A percentile compares a stretch with the other conserved stretches of the same genome.
phyloP scores from a whole-genome alignment of 1,140 invertebrate species.

The Colletes gigas region DNA sequence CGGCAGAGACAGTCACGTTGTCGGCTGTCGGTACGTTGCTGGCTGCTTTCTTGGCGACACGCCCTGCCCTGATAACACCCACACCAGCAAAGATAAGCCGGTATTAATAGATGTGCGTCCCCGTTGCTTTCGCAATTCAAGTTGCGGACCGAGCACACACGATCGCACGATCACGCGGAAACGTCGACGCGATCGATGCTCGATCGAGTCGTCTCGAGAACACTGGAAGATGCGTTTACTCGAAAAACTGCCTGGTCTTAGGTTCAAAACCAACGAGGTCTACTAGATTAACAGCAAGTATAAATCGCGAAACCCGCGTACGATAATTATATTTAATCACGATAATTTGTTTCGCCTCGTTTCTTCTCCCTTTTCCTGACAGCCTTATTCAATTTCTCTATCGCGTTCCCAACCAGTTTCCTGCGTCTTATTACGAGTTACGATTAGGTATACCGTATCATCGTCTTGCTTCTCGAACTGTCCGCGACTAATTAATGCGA shows the following conservation, averaged over 20 bases:
- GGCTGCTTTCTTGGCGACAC: constrained; percentile 75
- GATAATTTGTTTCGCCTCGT: constrained; percentile 28
- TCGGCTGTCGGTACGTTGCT: constrained; percentile 60
- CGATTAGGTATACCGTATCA: constrained; percentile 9
- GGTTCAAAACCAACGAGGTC: constrained; percentile 12
- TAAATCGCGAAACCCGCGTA: constrained; percentile 7
- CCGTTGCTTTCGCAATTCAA: constrained; percentile 73
- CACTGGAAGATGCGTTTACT: background rate
- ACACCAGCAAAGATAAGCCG: constrained; percentile 76
- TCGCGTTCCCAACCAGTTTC: constrained; percentile 22
- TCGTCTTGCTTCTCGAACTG: background rate
- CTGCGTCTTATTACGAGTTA: background rate
- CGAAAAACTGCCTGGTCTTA: background rate
- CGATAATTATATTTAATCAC: constrained; percentile 46
- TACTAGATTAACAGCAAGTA: background rate
- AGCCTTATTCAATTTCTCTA: background rate
- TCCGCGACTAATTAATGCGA: constrained; percentile 18
- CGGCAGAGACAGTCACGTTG: constrained; percentile 74
- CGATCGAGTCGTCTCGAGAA: background rate
- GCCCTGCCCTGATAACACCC: constrained; percentile 80
- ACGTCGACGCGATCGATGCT: background rate
- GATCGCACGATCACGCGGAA: constrained; percentile 13
- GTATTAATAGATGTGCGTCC: constrained; percentile 78
- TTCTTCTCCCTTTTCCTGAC: background rate
- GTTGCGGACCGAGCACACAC: constrained; percentile 25